phyloP scores from a whole-genome alignment of 2,888 invertebrate genomes.

The Molorchus minor region DNA sequence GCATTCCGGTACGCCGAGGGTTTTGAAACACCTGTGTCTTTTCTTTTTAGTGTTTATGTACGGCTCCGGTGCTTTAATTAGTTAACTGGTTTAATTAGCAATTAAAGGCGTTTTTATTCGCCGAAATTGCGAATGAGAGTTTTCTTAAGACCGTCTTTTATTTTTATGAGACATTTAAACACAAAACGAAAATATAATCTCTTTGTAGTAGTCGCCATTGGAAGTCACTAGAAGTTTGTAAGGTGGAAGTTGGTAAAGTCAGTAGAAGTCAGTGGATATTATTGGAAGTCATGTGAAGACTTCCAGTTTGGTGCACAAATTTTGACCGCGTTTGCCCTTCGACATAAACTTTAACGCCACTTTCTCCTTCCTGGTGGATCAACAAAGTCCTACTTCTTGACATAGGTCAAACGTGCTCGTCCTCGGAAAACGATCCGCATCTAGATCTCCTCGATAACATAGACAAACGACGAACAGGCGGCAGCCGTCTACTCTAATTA shows the following conservation, averaged over 20 bases:
- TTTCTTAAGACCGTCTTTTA: slow-evolving; percentile 9
- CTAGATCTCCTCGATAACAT: neutral
- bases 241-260: no score
- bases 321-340: no score
- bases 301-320: no score
- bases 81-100: slow-evolving; percentile 17
- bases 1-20: slow-evolving; percentile 22
- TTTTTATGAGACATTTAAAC: slow-evolving; percentile 5
- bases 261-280: no score
- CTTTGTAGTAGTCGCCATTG: no score
- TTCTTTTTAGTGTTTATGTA: slow-evolving; percentile 15
- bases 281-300: no score
- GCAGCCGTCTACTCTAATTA: slow-evolving; percentile 12
- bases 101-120: slow-evolving; percentile 6
- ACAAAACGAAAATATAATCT: no score
- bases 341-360: no score
- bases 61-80: slow-evolving; percentile 5
- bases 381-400: neutral
- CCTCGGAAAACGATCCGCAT: neutral
- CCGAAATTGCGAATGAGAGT: neutral
- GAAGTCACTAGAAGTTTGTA: no score
- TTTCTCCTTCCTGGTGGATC: no score
- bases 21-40: slow-evolving; percentile 40
- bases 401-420: neutral
- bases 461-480: slow-evolving; percentile 9